phyloP scores from a whole-genome alignment of 1,140 invertebrate species.

The Gryllus bimaculatus region DNA sequence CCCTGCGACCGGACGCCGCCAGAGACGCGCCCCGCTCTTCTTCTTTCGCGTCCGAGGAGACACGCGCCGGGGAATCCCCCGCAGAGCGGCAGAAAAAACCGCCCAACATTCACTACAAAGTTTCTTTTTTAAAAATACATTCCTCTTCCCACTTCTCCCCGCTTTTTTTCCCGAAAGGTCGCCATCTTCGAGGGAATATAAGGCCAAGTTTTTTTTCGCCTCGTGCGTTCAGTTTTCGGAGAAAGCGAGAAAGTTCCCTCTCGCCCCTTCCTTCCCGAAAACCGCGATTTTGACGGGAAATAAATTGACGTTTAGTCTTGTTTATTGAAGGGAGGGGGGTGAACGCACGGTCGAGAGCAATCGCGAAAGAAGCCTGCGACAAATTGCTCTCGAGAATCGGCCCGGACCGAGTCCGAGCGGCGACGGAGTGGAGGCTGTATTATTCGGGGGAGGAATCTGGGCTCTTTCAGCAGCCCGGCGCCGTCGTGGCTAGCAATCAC shows the following conservation, averaged over 20 bases:
- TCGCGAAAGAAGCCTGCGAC: neutral
- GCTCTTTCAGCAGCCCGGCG: too few relatives aligned
- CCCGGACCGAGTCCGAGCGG: too few relatives aligned
- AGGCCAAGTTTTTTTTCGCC: neutral
- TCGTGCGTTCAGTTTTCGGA: neutral
- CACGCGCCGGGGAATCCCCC: neutral
- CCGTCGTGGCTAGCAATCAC: too few relatives aligned
- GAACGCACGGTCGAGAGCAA: neutral
- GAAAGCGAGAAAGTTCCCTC: too few relatives aligned
- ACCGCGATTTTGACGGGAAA: neutral
- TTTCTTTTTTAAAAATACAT: neutral
- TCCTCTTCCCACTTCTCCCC: neutral
- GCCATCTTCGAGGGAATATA: neutral
- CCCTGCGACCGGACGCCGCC: too few relatives aligned
- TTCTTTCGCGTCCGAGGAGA: neutral
- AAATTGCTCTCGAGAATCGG: too few relatives aligned
- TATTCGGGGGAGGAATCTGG: too few relatives aligned
- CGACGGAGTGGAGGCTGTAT: too few relatives aligned
- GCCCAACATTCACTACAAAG: neutral
- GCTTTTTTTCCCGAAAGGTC: neutral
- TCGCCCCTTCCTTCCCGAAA: too few relatives aligned
- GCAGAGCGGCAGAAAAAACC: neutral
- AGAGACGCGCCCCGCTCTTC: neutral
- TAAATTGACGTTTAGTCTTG: neutral
- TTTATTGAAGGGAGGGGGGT: neutral